Base-by-base conservation (phyloP, 2,797 vertebrate species). In the Pseudochirops corinnae region DNA sequence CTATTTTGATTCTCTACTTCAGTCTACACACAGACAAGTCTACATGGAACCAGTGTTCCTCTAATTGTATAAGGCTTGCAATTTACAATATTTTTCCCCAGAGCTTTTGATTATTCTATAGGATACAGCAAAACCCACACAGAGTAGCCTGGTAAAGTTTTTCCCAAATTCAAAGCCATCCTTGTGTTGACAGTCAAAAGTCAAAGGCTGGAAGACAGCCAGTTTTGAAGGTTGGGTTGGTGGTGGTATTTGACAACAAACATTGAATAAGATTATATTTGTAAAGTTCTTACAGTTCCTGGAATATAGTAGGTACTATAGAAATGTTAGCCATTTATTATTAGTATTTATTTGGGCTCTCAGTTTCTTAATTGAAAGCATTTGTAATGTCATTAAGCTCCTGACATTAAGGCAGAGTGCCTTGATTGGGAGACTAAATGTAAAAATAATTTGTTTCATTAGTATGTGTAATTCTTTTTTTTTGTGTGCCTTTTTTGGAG, bases 81-180 rank as follows among this genome's bases (percentile, higher is more conserved):
- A 93, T 91, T 95, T 93, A 94, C 16, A 28, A 5, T 90, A 26
- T 87, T 82, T 82, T 39, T 93, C 0, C 28, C 93, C 91, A 82
- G 56, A 94, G 92, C 53, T 94, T 94, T 57, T 28, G 90, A 33
- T 93, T 26, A 16, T 90, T 95, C 94, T 95, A 46, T 90, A 91
- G 92, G 56, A 92, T 96, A 96, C 0, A 90, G 10, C 1, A 5
- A 4, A 91, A 91, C 67, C 5, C 13, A 60, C 4, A 91, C 10
- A 91, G 5, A 53, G 18, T 93, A 4, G 50, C 18, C 82, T 58
- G 91, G 55, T 11, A 92, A 50, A 53, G 62, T 90, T n/a, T 96
- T 39, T 21, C 16, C 67, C 18, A 74, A n/a, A 74, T 74, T n/a
- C 67, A 74, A 39, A 39, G 16, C n/a, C 67, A 24, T 9, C 6